Base-by-base conservation (phyloP, 2,888 invertebrate genomes). In the Nephrocerus scutellatus region DNA sequence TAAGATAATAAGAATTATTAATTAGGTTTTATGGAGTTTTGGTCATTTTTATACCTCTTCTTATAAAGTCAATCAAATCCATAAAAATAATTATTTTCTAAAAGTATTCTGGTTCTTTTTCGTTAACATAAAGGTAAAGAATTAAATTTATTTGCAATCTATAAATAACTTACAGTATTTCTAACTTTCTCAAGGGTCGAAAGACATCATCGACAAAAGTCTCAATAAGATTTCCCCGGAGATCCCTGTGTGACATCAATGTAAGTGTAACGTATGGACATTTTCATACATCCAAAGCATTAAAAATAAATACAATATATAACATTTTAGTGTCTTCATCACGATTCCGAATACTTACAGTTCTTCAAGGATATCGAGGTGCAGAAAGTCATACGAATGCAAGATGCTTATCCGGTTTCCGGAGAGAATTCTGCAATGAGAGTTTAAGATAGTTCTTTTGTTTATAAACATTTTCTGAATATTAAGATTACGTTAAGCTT, bases 171-270 rank as follows among this genome's bases (percentile, higher is more conserved):
- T 56, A 75, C 74, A 75, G 53, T 38, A 63, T 65, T 50, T 62
- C 61, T 39, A 75, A 57, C 28, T 59, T 67, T 12, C 47, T 49
- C 25, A 75, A 55, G 7, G 67, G 62, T 4, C 53, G 48, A 46
- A 74, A 70, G 5, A 68, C 59, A 6, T 54, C 50, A 2, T 56
- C 56, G 14, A 56, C 56, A 21, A 73, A 63, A 33, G 62, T 56
- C 16, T 53, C 54, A 28, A 75, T 60, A 24, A 57, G 61, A 58
- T 75, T 75, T 38, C 67, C 63, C 2, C 74, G 63, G 25, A 75
- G 56, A 53, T 74, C 73, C 31, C 75, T 75, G 54, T n/a, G n/a
- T n/a, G n/a, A n/a, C n/a, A n/a, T n/a, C n/a, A n/a, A n/a, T n/a
- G n/a, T 24, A 23, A 24, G 13, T 23, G 6, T 24, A 8, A 30